Evolutionary conservation across 1,140 invertebrate species (phyloP), one percentile per base, ranked within the genome.

Genomic region (Drosophila lowei): DNA sequence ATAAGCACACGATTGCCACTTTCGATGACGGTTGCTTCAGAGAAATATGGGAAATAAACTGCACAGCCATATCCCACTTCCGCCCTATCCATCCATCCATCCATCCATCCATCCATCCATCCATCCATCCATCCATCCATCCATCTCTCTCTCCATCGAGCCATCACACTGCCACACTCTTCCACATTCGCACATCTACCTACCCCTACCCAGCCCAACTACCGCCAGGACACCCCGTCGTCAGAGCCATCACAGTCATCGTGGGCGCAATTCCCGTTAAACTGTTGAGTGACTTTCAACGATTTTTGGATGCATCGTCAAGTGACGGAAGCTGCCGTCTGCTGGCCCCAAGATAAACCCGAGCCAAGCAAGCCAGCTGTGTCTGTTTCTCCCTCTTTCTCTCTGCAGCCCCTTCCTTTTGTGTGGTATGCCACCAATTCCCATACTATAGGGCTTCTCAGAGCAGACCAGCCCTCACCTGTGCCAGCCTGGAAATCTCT

Each of bases 241-340:
- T 15, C 49, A 15, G 25, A 30, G 16, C 16, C 16, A 34, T 54
- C 48, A 44, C 60, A 54, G 48, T 55, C 52, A 34, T 48, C 43
- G 25, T 55, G 44, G 52, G 38, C 58, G 57, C 56, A 58, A 64
- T 75, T 66, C 62, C 63, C 65, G 80, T 68, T 84, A 86, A 86
- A 80, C 81, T 86, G 81, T 86, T 80, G 80, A 86, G 81, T 85
- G 80, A 85, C 63, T 86, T 80, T 77, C 81, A 86, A 86, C 81
- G 77, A 81, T 86, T 85, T 85, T 85, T 71, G 81, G 61, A 86
- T 74, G 72, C 72, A 67, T 76, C 54, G 58, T 42, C 53, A 73
- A 73, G 57, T 72, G 77, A 79, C 79, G 72, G 83, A 85, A 77
- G 79, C 80, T 55, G 66, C 63, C 49, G 58, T 18, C 64, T 67